Evolutionary conservation across 2,888 invertebrate genomes (phyloP).

Genomic region (Netelia melanura): DNA sequence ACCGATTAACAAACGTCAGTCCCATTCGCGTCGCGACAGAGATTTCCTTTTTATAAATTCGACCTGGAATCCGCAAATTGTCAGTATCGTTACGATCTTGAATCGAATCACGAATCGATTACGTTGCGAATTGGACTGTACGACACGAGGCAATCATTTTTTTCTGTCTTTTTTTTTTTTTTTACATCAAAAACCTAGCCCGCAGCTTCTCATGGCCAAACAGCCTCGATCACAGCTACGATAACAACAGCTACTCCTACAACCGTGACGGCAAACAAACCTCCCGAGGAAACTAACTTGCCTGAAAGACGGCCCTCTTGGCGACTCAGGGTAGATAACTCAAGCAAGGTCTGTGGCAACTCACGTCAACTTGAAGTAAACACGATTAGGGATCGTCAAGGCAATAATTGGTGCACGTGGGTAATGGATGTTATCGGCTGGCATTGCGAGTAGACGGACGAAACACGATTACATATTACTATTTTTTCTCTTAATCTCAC

Average conservation of each 20-base stretch:
- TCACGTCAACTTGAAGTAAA: constrained; percentile 76
- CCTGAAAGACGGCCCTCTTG: constrained; percentile 95
- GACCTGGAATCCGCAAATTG: too few species aligned
- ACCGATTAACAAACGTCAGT: constrained; percentile 60
- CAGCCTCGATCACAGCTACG: constrained; percentile 86
- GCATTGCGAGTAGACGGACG: constrained; percentile 74
- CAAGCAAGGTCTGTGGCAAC: constrained; percentile 91
- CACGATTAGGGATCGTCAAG: constrained; percentile 73
- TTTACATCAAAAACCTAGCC: constrained; percentile 80
- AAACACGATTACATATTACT: constrained; percentile 17
- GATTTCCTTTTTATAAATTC: constrained; percentile 4
- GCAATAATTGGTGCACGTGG: constrained; percentile 80
- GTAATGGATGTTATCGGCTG: constrained; percentile 77
- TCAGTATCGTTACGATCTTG: neutral
- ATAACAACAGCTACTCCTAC: constrained; percentile 86
- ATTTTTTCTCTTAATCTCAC: neutral
- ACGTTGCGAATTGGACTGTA: constrained; percentile 35
- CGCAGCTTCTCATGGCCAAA: constrained; percentile 82
- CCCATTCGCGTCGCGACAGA: constrained; percentile 45
- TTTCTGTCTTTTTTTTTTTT: constrained; percentile 64
- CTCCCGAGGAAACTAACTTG: constrained; percentile 83
- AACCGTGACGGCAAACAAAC: constrained; percentile 85
- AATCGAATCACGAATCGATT: constrained; percentile 43
- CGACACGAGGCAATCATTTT: constrained; percentile 60
- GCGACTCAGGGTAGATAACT: constrained; percentile 95